These are phyloP conservation scores for Neuroscelio doddi DNA, from an alignment of 2,888 invertebrate genomes.

Conservation along the genomic window DNA sequence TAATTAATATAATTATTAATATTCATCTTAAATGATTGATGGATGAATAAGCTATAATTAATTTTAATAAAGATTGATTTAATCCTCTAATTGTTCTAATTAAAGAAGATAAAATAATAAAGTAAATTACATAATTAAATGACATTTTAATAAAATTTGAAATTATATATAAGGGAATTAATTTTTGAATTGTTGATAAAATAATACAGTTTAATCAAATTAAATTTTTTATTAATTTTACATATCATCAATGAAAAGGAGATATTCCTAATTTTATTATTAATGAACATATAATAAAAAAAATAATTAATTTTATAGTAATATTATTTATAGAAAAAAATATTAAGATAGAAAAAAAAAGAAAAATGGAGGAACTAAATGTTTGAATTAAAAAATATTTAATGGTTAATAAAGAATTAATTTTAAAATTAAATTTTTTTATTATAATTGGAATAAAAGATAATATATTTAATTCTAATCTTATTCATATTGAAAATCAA, in stretches of 20 bases:
- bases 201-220: constrained; percentile 28
- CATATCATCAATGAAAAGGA: constrained; percentile 79
- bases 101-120: constrained; percentile 74
- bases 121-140: constrained; percentile 78
- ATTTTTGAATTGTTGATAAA: constrained; percentile 64
- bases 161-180: constrained; percentile 74
- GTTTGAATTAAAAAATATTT: constrained; percentile 77
- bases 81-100: constrained; percentile 74
- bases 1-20: constrained; percentile 72
- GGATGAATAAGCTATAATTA: constrained; percentile 78
- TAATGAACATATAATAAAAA: constrained; percentile 77
- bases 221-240: constrained; percentile 63
- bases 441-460: constrained; percentile 75
- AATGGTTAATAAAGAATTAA: constrained; percentile 77
- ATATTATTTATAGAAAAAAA: constrained; percentile 71
- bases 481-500: constrained; percentile 65
- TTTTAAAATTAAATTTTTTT: constrained; percentile 75
- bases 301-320: constrained; percentile 67
- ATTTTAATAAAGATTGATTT: constrained; percentile 75
- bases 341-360: constrained; percentile 77
- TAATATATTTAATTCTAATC: constrained; percentile 54
- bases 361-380: constrained; percentile 77
- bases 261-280: constrained; percentile 82
- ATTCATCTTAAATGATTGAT: constrained; percentile 79
- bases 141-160: constrained; percentile 76